A percentile compares a stretch with the other conserved stretches of the same genome.
These are phyloP conservation scores for Leptestheria dahalacensis DNA, from an alignment of 1,140 invertebrate species.

Conservation along the genomic window DNA sequence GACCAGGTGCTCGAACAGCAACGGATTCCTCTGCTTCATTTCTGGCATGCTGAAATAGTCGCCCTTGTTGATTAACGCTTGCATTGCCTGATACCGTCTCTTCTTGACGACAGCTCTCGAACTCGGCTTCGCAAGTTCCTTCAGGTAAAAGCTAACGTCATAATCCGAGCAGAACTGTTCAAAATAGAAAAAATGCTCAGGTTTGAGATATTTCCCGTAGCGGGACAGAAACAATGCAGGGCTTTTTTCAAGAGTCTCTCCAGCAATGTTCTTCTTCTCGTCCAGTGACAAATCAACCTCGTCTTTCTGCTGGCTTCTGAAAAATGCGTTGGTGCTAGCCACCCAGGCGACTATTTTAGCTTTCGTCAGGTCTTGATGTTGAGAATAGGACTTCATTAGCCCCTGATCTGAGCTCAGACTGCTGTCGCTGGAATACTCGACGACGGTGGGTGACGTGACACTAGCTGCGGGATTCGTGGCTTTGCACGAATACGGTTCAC, in stretches of 20 bases:
- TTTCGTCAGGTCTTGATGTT: background rate
- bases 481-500: too few relatives aligned
- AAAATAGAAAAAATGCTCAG: conserved; percentile 52
- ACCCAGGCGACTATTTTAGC: background rate
- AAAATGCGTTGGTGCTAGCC: conserved; percentile 23
- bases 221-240: conserved; percentile 49
- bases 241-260: conserved; percentile 44
- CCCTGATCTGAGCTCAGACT: background rate
- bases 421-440: background rate
- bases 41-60: conserved; percentile 77
- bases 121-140: conserved; percentile 22
- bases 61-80: conserved; percentile 48
- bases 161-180: conserved; percentile 31
- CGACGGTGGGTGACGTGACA: too few relatives aligned
- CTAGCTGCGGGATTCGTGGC: too few relatives aligned
- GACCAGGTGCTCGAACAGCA: conserved; percentile 73
- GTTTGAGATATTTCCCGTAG: conserved; percentile 54
- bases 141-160: conserved; percentile 41
- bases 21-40: conserved; percentile 81
- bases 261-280: conserved; percentile 54
- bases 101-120: conserved; percentile 49
- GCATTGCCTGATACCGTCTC: conserved; percentile 63
- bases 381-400: background rate
- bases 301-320: conserved; percentile 61
- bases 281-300: conserved; percentile 48